Conservation (phyloP, 1,140 invertebrate genomes). For the Zophobas morio region DNA sequence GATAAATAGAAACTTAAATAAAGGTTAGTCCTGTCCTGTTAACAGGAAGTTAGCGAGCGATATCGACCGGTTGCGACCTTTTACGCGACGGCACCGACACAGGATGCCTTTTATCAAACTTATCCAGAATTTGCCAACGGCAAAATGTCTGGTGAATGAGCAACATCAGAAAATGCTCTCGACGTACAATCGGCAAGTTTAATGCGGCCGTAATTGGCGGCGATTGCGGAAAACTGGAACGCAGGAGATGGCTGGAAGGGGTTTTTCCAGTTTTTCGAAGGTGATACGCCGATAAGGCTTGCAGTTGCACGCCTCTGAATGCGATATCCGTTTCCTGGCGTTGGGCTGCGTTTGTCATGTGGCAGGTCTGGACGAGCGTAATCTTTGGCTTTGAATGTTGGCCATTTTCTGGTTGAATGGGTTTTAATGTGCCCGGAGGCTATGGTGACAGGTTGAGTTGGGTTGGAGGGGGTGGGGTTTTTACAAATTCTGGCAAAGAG, state of each 20-base stretch:
- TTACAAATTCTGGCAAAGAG: neutral
- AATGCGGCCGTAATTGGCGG: conserved; percentile 7
- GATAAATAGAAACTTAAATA: conserved; percentile 8
- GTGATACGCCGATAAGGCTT: neutral
- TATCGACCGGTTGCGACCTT: conserved; percentile 35
- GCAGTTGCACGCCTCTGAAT: conserved; percentile 12
- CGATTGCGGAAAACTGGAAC: conserved; percentile 1
- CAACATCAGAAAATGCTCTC: conserved; percentile 18
- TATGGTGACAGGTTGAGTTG: neutral
- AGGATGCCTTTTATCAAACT: conserved; percentile 39
- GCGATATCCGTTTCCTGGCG: conserved; percentile 1
- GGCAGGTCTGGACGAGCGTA: neutral
- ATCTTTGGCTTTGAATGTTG: conserved; percentile 3
- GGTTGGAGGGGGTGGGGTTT: neutral
- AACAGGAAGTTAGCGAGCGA: conserved; percentile 26
- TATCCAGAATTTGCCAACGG: conserved; percentile 30
- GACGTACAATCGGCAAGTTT: neutral
- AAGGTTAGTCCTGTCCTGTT: conserved; percentile 11
- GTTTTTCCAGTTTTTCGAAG: too few relatives aligned
- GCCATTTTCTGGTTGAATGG: neutral
- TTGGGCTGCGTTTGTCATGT: neutral
- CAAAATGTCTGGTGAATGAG: neutral
- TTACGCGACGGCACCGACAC: conserved; percentile 12
- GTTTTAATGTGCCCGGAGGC: neutral
- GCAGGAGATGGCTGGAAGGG: too few relatives aligned